These are phyloP conservation scores for Antigone vipio DNA, from an alignment of 2,113 vertebrate species.

Conservation along the genomic window DNA sequence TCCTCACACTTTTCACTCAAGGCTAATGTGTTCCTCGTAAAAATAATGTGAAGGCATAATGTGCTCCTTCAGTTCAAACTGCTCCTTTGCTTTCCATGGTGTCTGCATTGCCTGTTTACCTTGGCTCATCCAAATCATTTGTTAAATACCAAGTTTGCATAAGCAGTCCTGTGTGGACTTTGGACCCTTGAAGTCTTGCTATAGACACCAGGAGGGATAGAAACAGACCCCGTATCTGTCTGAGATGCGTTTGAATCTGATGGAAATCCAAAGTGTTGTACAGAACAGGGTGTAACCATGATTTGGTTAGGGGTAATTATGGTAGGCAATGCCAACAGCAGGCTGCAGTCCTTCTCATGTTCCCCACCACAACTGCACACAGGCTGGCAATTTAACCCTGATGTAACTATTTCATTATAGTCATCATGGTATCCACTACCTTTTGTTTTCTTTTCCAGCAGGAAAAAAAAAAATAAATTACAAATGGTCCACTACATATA, in stretches of 20 bases:
- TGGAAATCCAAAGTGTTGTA: not conserved
- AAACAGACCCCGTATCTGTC: not conserved
- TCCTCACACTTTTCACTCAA: not conserved
- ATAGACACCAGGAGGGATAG: not conserved
- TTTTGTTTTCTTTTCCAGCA: conserved; percentile 10
- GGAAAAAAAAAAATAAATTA: not conserved
- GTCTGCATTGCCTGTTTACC: conserved; percentile 27
- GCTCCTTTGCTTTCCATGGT: not conserved
- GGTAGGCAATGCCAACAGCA: conserved; percentile 31
- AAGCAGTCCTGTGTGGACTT: not conserved
- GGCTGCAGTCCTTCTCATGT: conserved; percentile 15
- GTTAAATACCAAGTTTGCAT: conserved; percentile 36
- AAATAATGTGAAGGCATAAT: not conserved
- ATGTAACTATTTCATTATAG: not conserved
- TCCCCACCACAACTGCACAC: not conserved
- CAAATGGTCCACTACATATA: not conserved
- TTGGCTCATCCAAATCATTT: conserved; percentile 44
- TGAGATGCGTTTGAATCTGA: not conserved
- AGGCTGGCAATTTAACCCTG: conserved; percentile 9
- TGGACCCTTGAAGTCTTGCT: not conserved
- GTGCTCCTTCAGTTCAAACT: not conserved
- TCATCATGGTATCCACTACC: not conserved
- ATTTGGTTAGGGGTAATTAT: conserved; percentile 47
- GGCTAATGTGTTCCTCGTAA: not conserved
- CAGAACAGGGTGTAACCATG: conserved; percentile 29